Evolutionary conservation across 2,888 invertebrate species (phyloP).

Genomic region (Psylliodes chrysocephalus): DNA sequence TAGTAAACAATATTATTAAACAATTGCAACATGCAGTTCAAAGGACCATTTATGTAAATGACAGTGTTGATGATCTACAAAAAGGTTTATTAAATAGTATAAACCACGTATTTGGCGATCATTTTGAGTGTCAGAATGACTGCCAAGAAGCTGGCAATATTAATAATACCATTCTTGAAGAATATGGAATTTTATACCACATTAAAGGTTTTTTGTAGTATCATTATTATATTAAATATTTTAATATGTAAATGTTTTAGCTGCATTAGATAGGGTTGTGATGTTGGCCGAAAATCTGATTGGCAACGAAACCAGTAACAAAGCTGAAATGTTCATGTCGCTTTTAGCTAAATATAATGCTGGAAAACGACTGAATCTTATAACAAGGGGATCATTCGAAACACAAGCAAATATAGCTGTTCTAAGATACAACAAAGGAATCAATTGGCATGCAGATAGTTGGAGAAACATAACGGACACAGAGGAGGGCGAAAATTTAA

Average conservation of each 20-base stretch:
- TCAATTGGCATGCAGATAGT: background rate
- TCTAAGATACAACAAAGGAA: background rate
- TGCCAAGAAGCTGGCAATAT: background rate
- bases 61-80: background rate
- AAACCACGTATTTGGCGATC: background rate
- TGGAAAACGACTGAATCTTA: slow-evolving; percentile 9
- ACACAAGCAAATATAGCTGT: background rate
- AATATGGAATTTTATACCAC: background rate
- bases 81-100: background rate
- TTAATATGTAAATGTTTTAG: background rate
- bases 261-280: background rate
- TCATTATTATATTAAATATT: background rate
- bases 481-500: background rate
- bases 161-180: background rate
- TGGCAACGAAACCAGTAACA: background rate
- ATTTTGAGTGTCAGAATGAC: background rate
- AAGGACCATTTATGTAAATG: background rate
- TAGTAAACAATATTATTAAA: background rate
- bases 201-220: background rate
- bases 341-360: slow-evolving; percentile 9
- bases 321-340: slow-evolving; percentile 19
- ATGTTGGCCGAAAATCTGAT: background rate
- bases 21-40: background rate
- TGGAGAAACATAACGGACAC: background rate
- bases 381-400: slow-evolving; percentile 14